These are phyloP conservation scores for Agonum fuliginosum DNA, from an alignment of 2,888 invertebrate genomes.

Conservation along the genomic window DNA sequence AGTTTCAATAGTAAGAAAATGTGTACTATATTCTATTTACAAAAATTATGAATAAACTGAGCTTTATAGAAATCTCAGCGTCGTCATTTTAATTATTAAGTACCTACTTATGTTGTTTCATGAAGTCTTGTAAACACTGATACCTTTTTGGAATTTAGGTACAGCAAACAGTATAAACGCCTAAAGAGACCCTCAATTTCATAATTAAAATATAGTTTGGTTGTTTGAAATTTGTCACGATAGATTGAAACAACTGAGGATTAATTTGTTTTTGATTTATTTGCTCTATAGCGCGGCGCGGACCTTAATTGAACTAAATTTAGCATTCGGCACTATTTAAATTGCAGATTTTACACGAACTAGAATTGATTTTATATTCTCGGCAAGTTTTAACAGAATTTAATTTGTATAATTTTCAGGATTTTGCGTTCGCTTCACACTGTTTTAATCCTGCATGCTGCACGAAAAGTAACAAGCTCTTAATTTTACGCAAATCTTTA, in stretches of 20 bases:
- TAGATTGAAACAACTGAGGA: background rate
- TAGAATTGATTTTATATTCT: constrained; percentile 32
- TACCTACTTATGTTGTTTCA: too few relatives aligned
- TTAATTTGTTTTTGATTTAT: constrained; percentile 33
- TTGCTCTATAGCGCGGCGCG: background rate
- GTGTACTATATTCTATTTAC: too few relatives aligned
- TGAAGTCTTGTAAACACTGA: constrained; percentile 12
- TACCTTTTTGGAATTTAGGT: constrained; percentile 23
- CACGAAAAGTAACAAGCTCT: constrained; percentile 11
- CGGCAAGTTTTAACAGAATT: constrained; percentile 26
- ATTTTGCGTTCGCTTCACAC: constrained; percentile 41
- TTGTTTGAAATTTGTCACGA: constrained; percentile 7
- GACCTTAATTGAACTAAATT: constrained; percentile 38
- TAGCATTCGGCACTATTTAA: constrained; percentile 24
- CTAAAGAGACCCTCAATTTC: background rate
- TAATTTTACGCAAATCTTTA: constrained; percentile 26
- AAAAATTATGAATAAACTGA: too few relatives aligned
- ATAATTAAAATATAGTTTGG: constrained; percentile 8
- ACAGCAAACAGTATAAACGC: constrained; percentile 13
- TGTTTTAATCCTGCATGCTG: constrained; percentile 5
- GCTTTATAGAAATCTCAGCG: too few relatives aligned
- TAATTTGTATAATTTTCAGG: constrained; percentile 30
- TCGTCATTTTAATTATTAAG: too few relatives aligned
- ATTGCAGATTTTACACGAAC: constrained; percentile 28
- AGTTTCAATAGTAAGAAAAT: too few relatives aligned